phyloP scores from a whole-genome alignment of 2,797 vertebrate species.

The Macrochelys suwanniensis region DNA sequence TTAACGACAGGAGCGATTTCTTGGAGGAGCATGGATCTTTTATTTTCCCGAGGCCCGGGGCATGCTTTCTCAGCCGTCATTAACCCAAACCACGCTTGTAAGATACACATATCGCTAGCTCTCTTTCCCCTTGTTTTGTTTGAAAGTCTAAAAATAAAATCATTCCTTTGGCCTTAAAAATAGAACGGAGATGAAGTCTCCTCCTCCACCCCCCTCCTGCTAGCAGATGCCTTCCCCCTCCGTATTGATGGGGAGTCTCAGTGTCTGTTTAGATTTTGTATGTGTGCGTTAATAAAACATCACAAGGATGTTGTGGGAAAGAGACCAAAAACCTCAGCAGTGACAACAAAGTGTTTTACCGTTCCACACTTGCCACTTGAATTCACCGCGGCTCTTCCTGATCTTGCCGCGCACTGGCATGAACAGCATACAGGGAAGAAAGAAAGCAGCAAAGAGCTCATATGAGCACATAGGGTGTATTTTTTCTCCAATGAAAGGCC shows the following conservation, averaged over 20 bases:
- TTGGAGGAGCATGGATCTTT: constrained; percentile 32
- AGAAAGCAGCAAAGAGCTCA: not conserved
- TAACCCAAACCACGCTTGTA: constrained; percentile 43
- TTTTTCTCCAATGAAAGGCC: not conserved
- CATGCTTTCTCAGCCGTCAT: constrained; percentile 27
- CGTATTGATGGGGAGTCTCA: constrained; percentile 29
- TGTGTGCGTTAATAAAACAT: constrained; percentile 71
- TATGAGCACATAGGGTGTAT: not conserved
- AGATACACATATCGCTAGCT: not conserved
- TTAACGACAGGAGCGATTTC: constrained; percentile 62
- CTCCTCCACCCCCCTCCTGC: constrained; percentile 2
- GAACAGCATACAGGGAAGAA: not conserved
- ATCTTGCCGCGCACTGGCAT: not conserved
- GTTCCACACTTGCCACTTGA: constrained; percentile 30
- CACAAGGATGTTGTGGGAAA: constrained; percentile 57
- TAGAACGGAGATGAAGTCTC: constrained; percentile 55
- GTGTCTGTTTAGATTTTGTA: constrained; percentile 57
- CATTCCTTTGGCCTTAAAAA: constrained; percentile 31
- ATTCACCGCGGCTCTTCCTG: constrained; percentile 17
- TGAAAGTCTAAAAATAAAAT: constrained; percentile 66
- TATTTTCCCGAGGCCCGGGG: constrained; percentile 42
- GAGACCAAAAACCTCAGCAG: constrained; percentile 62
- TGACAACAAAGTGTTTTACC: constrained; percentile 59
- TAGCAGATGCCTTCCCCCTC: not conserved
- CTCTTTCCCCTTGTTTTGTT: constrained; percentile 42